Evolutionary conservation across 2,888 invertebrate species (phyloP).

Genomic region (Phortica magna): DNA sequence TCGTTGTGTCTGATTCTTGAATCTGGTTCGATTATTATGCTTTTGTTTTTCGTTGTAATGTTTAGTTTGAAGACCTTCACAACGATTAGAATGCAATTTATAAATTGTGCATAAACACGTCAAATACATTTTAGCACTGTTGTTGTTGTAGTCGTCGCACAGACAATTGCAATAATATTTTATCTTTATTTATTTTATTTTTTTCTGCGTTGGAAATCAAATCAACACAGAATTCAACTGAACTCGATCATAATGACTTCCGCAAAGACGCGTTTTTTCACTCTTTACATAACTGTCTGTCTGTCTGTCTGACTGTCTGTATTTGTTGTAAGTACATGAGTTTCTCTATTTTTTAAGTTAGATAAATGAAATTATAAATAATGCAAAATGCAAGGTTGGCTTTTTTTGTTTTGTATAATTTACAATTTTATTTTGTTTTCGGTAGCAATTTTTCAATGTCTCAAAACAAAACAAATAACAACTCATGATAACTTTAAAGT

Average conservation of each 20-base stretch:
- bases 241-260: conserved; percentile 11
- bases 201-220: conserved; percentile 51
- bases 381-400: conserved; percentile 27
- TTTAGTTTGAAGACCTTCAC: conserved; percentile 57
- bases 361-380: conserved; percentile 50
- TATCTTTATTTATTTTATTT: not conserved
- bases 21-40: not conserved
- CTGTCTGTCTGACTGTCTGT: too few species aligned
- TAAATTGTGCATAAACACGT: conserved; percentile 29
- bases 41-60: not conserved
- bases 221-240: conserved; percentile 38
- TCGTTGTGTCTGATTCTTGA: not conserved
- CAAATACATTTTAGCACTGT: not conserved
- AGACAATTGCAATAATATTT: not conserved
- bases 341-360: conserved; percentile 43
- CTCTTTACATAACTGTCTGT: conserved; percentile 1
- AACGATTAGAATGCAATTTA: conserved; percentile 68
- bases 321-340: conserved; percentile 10
- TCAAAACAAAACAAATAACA: too few species aligned
- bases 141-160: not conserved
- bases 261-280: conserved; percentile 18
- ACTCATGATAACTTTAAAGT: too few species aligned
- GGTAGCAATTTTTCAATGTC: too few species aligned
- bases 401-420: conserved; percentile 45
- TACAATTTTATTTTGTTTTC: conserved; percentile 38